Conservation (phyloP, 1,140 invertebrate genomes). For the Tenebrio molitor region DNA sequence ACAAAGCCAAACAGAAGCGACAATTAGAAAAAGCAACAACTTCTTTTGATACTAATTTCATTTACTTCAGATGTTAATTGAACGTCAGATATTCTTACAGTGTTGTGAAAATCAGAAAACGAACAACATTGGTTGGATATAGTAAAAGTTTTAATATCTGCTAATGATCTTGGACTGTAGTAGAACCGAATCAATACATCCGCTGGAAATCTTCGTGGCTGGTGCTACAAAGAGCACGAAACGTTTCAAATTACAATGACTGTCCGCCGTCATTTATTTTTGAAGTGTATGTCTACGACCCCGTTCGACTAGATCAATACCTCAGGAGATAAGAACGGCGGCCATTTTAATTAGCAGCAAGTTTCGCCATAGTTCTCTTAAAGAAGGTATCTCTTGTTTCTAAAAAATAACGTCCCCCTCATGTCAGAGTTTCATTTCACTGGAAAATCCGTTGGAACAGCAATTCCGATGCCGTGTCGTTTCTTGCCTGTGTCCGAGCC, state of each 20-base stretch:
- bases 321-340: background rate
- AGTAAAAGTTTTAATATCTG: no score
- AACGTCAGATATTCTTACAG: no score
- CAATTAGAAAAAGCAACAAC: no score
- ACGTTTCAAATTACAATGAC: background rate
- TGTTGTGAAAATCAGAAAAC: no score
- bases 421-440: conserved; percentile 32
- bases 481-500: conserved; percentile 35
- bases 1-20: no score
- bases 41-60: no score
- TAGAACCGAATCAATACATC: background rate
- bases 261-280: background rate
- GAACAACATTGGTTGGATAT: no score
- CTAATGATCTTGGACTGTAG: background rate
- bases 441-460: conserved; percentile 38
- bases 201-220: no score
- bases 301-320: background rate
- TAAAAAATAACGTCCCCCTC: conserved; percentile 14
- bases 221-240: background rate
- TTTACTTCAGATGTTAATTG: no score
- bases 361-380: background rate
- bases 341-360: no score
- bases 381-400: background rate
- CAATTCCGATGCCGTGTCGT: conserved; percentile 36
- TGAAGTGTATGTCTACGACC: conserved; percentile 7